Percentiles rank a stretch among this genome's conserved stretches.
phyloP scores from a whole-genome alignment of 2,888 invertebrate genomes.

The Drosophila kuntzei region DNA sequence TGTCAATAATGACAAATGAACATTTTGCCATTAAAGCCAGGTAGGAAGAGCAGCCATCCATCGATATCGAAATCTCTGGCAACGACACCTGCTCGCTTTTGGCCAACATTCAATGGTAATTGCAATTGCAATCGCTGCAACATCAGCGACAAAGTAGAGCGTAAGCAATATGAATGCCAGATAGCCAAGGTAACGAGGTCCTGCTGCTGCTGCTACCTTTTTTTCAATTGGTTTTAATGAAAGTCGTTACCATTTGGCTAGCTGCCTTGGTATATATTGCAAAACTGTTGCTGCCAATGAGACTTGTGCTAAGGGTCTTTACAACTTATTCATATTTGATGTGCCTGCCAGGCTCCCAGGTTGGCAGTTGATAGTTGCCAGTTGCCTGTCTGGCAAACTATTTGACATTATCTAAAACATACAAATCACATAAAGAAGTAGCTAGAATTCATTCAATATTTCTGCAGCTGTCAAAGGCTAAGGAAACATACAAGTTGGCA shows the following conservation, averaged over 20 bases:
- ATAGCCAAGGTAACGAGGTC: constrained; percentile 41
- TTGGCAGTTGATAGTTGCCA: constrained; percentile 12
- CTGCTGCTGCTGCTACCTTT: constrained; percentile 16
- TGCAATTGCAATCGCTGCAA: constrained; percentile 50
- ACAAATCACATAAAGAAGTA: constrained; percentile 58
- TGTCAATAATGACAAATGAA: constrained; percentile 81
- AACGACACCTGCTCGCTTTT: constrained; percentile 40
- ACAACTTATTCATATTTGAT: constrained; percentile 74
- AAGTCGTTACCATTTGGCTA: constrained; percentile 36
- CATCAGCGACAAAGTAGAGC: constrained; percentile 36
- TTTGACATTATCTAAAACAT: constrained; percentile 71
- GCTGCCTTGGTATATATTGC: constrained; percentile 21
- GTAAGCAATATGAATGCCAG: constrained; percentile 31
- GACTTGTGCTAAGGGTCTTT: constrained; percentile 30
- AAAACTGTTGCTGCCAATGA: constrained; percentile 50
- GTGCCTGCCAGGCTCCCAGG: constrained; percentile 24
- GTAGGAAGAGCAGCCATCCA: constrained; percentile 5
- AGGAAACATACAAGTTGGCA: constrained; percentile 11
- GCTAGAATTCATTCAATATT: constrained; percentile 35
- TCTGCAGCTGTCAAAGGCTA: constrained; percentile 40
- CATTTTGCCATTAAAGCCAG: constrained; percentile 68
- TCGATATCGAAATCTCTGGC: constrained; percentile 24
- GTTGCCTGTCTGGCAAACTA: constrained; percentile 28
- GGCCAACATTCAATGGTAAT: constrained; percentile 29
- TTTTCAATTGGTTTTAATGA: constrained; percentile 45